Percentiles rank a stretch among this genome's conserved stretches.
These are phyloP conservation scores for Diarsia mendica DNA, from an alignment of 2,888 invertebrate genomes.

Conservation along the genomic window DNA sequence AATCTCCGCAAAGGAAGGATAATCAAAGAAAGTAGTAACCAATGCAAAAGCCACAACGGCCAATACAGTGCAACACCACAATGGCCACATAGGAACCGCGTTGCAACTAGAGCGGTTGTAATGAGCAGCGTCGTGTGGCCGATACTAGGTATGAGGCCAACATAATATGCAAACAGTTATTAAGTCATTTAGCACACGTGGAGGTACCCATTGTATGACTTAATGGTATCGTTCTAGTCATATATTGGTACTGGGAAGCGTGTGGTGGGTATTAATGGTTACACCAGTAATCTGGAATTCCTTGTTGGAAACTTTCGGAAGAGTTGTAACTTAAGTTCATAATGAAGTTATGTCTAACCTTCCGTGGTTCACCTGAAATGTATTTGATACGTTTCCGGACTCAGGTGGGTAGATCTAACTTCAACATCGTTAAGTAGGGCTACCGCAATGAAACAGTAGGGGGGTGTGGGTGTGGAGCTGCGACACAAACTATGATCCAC, in stretches of 20 bases:
- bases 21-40: background rate
- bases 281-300: conserved; percentile 1
- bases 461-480: too few species aligned
- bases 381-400: too few species aligned
- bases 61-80: conserved; percentile 47
- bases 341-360: too few species aligned
- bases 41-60: conserved; percentile 9
- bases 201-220: conserved; percentile 16
- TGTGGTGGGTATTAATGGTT: background rate
- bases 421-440: too few species aligned
- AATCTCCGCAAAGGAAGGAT: background rate
- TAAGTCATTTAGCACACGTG: conserved; percentile 53
- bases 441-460: too few species aligned
- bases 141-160: conserved; percentile 48
- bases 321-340: background rate
- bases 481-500: too few species aligned
- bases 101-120: conserved; percentile 64
- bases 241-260: background rate
- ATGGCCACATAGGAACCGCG: conserved; percentile 50
- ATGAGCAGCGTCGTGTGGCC: conserved; percentile 57
- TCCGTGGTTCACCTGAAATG: too few species aligned
- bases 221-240: conserved; percentile 15
- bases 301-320: background rate
- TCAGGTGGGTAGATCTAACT: too few species aligned
- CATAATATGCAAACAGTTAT: conserved; percentile 48